Evolutionary conservation across 2,888 invertebrate genomes (phyloP).

Genomic region (Agonopterix heracliana): DNA sequence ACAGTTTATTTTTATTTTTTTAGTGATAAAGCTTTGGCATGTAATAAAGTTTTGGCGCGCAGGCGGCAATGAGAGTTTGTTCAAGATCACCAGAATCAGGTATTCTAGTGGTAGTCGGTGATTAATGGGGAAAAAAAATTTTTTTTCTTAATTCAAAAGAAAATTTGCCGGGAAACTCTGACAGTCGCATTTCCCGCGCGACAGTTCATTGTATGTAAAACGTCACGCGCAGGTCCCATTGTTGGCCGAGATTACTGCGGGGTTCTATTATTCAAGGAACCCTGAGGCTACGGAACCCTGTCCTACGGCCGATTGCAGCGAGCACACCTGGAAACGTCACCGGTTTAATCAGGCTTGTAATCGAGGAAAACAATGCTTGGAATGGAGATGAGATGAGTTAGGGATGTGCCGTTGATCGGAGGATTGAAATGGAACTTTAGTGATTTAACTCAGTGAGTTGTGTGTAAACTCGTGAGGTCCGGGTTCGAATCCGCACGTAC

Average conservation of each 20-base stretch:
- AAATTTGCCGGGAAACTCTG: conserved; percentile 19
- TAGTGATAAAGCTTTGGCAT: too few species aligned
- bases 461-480: too few species aligned
- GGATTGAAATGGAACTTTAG: background rate
- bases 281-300: conserved; percentile 27
- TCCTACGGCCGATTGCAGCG: background rate
- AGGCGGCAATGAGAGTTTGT: too few species aligned
- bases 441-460: too few species aligned
- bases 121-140: background rate
- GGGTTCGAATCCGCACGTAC: too few species aligned
- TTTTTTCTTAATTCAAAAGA: background rate
- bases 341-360: conserved; percentile 66
- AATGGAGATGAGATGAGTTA: conserved; percentile 1
- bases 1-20: too few species aligned
- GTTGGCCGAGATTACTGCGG: conserved; percentile 64
- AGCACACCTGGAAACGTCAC: conserved; percentile 23
- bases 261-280: conserved; percentile 54
- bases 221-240: conserved; percentile 65
- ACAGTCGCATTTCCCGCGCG: conserved; percentile 42
- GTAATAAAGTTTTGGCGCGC: too few species aligned
- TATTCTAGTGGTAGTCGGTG: too few species aligned
- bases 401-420: background rate
- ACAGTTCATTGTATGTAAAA: conserved; percentile 67
- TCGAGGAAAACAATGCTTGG: conserved; percentile 60
- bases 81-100: too few species aligned